Percentiles rank a stretch among this genome's conserved stretches.
These are phyloP conservation scores for Apis laboriosa DNA, from an alignment of 1,140 invertebrate genomes.

Conservation along the genomic window DNA sequence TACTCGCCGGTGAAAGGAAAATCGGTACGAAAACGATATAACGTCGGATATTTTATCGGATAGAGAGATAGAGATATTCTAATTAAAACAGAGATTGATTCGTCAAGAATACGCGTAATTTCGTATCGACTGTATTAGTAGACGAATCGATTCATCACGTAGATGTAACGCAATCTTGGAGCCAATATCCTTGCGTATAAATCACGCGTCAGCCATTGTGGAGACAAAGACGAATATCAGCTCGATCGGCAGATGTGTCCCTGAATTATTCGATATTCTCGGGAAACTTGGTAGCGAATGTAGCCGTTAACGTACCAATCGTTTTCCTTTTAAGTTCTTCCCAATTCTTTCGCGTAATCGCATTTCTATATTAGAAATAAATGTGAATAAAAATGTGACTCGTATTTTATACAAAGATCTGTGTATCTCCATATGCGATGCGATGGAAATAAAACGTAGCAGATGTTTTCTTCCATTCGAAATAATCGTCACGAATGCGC, in stretches of 20 bases:
- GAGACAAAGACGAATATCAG: constrained; percentile 70
- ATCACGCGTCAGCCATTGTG: constrained; percentile 65
- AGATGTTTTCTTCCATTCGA: no score
- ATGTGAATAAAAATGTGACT: no score
- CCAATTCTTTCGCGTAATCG: background rate
- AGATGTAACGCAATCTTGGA: constrained; percentile 67
- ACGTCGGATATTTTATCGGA: background rate
- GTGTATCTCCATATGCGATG: no score
- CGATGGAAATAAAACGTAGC: no score
- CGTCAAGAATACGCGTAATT: constrained; percentile 32
- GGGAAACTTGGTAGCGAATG: background rate
- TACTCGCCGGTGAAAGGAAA: no score
- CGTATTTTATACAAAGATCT: no score
- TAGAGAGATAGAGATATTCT: background rate
- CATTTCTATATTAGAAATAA: background rate
- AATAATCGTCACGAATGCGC: no score
- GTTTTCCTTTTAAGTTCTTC: no score
- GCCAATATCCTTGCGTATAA: constrained; percentile 70
- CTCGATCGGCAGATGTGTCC: constrained; percentile 61
- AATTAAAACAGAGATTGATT: background rate
- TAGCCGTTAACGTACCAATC: background rate
- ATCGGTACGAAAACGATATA: no score
- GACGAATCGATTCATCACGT: constrained; percentile 63
- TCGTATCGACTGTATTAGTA: constrained; percentile 47
- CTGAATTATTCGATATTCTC: constrained; percentile 59